These are phyloP conservation scores for Thomomys bottae DNA, from an alignment of 2,113 vertebrate species.

Conservation along the genomic window DNA sequence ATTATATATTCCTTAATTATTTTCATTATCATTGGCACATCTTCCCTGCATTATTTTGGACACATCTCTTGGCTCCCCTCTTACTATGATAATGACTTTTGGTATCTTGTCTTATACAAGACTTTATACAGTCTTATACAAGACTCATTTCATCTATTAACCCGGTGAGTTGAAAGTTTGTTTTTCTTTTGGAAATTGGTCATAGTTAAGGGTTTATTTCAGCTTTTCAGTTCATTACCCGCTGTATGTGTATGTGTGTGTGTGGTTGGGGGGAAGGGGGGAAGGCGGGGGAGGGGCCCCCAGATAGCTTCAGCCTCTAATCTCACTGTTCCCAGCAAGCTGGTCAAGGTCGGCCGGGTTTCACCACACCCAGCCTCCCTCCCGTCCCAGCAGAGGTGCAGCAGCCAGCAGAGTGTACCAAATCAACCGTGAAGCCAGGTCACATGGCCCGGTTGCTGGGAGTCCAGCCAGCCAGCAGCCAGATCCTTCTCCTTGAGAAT, in stretches of 20 bases:
- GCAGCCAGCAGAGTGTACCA: neutral
- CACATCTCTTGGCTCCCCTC: neutral
- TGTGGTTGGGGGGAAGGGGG: too few relatives aligned
- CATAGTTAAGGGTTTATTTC: conserved; percentile 40
- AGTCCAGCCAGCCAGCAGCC: neutral
- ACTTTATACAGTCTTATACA: conserved; percentile 15
- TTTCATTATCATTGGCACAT: neutral
- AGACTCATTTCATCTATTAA: conserved; percentile 6
- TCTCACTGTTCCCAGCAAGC: conserved; percentile 13
- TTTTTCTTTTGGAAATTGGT: neutral
- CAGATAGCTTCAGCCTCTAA: neutral
- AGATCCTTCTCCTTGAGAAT: neutral
- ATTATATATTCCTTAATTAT: neutral
- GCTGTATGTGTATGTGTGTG: too few relatives aligned
- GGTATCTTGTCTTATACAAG: neutral
- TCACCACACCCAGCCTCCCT: conserved; percentile 8
- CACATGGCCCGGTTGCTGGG: conserved; percentile 6
- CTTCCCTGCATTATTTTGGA: neutral
- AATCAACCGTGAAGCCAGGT: conserved; percentile 23
- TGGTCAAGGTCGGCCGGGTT: conserved; percentile 30
- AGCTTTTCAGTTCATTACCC: neutral
- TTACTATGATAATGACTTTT: neutral
- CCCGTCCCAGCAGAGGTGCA: neutral
- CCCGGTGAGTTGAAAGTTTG: neutral
- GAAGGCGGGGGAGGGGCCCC: neutral